Conservation (phyloP, 2,888 invertebrate species). For the Rhyacophila evoluta region DNA sequence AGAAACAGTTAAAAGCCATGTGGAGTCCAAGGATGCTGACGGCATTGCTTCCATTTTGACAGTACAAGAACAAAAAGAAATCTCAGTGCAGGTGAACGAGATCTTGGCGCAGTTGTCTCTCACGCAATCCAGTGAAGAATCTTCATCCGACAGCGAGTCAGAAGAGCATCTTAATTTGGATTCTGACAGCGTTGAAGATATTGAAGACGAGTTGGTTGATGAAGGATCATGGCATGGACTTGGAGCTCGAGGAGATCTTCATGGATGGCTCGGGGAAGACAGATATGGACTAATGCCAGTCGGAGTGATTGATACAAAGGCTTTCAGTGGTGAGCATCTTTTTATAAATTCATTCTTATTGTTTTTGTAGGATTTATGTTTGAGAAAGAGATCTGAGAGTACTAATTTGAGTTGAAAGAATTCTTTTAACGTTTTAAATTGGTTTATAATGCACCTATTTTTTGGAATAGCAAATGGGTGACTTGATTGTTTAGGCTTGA, state of each 20-base stretch:
- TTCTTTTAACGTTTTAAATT: too few species aligned
- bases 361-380: too few species aligned
- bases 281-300: constrained; percentile 60
- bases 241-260: constrained; percentile 72
- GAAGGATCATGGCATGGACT: constrained; percentile 73
- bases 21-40: constrained; percentile 52
- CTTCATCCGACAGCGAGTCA: constrained; percentile 49
- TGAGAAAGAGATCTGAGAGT: too few species aligned
- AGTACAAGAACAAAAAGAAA: constrained; percentile 47
- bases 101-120: constrained; percentile 46
- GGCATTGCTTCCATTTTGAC: constrained; percentile 50
- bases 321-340: constrained; percentile 65
- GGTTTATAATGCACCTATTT: too few species aligned
- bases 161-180: constrained; percentile 52
- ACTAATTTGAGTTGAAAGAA: too few species aligned
- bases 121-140: constrained; percentile 44
- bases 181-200: constrained; percentile 50
- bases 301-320: constrained; percentile 72
- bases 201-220: constrained; percentile 69
- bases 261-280: constrained; percentile 62
- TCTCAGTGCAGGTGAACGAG: constrained; percentile 54
- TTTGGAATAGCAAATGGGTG: too few species aligned
- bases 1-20: constrained; percentile 52
- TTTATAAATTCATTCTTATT: too few species aligned
- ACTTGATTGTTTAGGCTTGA: too few species aligned